phyloP scores from a whole-genome alignment of 2,113 vertebrate species.

The Pycnonotus jocosus region DNA sequence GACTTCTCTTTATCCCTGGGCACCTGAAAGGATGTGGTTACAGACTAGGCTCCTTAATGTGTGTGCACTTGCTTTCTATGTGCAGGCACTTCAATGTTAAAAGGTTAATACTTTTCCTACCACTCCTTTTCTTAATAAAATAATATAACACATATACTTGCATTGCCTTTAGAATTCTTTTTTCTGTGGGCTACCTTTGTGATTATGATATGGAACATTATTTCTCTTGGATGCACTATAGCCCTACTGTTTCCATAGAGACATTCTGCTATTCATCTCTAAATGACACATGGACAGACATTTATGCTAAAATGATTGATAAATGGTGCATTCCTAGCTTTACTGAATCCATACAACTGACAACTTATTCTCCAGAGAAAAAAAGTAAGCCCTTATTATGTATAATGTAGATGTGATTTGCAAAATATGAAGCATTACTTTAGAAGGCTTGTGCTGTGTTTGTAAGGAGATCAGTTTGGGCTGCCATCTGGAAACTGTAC shows the following conservation, averaged over 20 bases:
- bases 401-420: neutral
- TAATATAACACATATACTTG: fast-evolving
- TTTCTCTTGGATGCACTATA: neutral
- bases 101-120: neutral
- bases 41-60: neutral
- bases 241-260: constrained; percentile 59
- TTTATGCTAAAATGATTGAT: constrained; percentile 7
- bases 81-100: neutral
- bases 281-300: neutral
- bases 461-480: neutral
- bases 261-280: neutral
- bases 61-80: neutral
- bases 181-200: neutral
- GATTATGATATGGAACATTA: neutral
- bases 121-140: neutral
- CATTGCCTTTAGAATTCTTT: neutral
- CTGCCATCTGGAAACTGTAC: constrained; percentile 49
- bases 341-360: neutral
- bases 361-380: neutral
- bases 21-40: neutral
- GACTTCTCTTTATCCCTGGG: neutral
- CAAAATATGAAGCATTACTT: neutral
- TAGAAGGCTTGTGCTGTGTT: neutral
- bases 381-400: neutral
- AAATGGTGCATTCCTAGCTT: neutral